Evolutionary conservation across 2,113 vertebrate species (phyloP).

Genomic region (Hippocampus abdominalis): DNA sequence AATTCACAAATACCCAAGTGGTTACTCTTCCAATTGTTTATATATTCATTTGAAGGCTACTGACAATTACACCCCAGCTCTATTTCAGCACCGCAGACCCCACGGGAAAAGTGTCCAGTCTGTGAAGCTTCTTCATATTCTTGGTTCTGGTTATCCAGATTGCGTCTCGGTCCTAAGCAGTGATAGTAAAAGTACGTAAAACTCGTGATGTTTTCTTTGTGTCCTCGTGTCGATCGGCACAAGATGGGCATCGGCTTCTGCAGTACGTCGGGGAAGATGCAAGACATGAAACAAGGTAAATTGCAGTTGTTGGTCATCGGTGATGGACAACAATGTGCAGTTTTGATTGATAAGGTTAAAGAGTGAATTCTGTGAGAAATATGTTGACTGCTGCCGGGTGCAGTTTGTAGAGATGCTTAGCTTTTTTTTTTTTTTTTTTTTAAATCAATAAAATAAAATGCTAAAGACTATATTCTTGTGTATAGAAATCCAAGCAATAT

Average conservation of each 20-base stretch:
- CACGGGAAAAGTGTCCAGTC: conserved; percentile 15
- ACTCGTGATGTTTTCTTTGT: not conserved
- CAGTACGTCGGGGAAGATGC: not conserved
- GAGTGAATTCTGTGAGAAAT: not conserved
- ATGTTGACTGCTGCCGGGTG: not conserved
- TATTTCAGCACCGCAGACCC: conserved; percentile 32
- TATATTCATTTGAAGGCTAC: conserved; percentile 40
- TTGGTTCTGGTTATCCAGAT: conserved; percentile 12
- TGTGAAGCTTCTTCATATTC: conserved; percentile 23
- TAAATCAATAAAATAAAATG: not conserved
- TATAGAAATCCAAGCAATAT: not conserved
- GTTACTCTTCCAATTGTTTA: conserved; percentile 48
- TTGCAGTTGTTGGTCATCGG: not conserved
- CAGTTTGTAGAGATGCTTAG: not conserved
- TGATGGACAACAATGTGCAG: not conserved
- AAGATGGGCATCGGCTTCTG: too few species aligned
- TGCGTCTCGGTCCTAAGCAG: conserved; percentile 2
- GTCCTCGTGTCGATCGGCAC: not conserved
- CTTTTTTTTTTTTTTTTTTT: not conserved
- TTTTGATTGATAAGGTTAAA: not conserved
- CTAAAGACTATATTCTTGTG: not conserved
- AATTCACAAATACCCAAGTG: conserved; percentile 28
- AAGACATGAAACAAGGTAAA: not conserved
- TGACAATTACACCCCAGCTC: conserved; percentile 43
- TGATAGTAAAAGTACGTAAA: not conserved